A percentile compares a stretch with the other conserved stretches of the same genome.
Evolutionary conservation across 1,140 invertebrate species (phyloP).

Genomic region (Asbolus verrucosus): DNA sequence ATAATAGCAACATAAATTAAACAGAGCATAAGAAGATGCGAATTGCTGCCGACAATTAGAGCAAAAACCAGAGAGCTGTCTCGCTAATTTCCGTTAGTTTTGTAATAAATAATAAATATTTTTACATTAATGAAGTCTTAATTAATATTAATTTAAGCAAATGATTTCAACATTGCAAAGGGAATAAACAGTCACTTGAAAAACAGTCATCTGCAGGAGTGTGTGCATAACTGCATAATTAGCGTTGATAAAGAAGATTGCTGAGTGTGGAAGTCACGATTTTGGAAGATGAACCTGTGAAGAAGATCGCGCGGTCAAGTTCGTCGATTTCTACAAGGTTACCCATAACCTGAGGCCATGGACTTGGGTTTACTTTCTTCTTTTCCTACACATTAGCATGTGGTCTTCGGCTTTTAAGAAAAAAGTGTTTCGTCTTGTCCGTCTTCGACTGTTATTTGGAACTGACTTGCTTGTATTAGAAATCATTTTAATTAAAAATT

Average conservation of each 20-base stretch:
- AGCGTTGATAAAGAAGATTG: background rate
- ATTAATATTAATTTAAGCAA: constrained; percentile 15
- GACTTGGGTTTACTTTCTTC: constrained; percentile 31
- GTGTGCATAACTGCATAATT: no score
- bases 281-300: background rate
- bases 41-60: constrained; percentile 26
- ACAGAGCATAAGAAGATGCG: constrained; percentile 29
- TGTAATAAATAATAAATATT: background rate
- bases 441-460: no score
- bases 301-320: constrained; percentile 22
- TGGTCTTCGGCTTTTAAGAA: no score
- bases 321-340: constrained; percentile 17
- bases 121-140: background rate
- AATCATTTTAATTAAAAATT: no score
- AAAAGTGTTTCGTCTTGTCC: no score
- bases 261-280: background rate
- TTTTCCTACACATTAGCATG: background rate
- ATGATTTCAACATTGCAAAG: constrained; percentile 3
- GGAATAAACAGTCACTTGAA: background rate
- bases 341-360: constrained; percentile 15
- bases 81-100: background rate
- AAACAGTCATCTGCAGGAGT: no score
- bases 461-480: no score
- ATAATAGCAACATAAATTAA: constrained; percentile 13
- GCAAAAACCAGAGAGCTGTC: constrained; percentile 21